Percentiles rank a stretch among this genome's conserved stretches.
Conservation (phyloP, 2,888 invertebrate species). For the Syritta pipiens region DNA sequence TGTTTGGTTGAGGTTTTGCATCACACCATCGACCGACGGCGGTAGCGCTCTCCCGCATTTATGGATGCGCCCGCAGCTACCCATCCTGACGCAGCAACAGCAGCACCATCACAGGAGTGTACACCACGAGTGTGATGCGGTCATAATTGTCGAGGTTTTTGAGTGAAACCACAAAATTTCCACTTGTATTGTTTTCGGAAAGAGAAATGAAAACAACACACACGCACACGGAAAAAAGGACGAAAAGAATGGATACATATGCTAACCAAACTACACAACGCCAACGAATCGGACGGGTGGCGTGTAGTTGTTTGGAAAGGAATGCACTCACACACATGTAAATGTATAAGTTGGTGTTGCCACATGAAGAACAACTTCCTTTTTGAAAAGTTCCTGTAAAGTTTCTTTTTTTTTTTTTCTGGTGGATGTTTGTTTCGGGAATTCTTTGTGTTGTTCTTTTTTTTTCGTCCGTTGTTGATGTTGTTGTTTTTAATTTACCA, state of each 20-base stretch:
- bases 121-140: constrained; percentile 63
- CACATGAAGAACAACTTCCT: constrained; percentile 67
- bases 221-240: constrained; percentile 2
- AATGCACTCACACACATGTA: constrained; percentile 41
- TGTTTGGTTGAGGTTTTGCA: constrained; percentile 56
- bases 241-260: constrained; percentile 12
- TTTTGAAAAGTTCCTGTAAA: constrained; percentile 52
- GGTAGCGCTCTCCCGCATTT: constrained; percentile 58
- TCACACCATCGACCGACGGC: constrained; percentile 30
- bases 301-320: constrained; percentile 7
- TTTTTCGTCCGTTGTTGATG: background rate
- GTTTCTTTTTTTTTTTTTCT: too few relatives aligned
- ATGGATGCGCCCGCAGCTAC: constrained; percentile 52
- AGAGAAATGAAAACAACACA: constrained; percentile 54
- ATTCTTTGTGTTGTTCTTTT: background rate
- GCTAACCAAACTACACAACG: constrained; percentile 42
- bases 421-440: constrained; percentile 13
- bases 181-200: constrained; percentile 64
- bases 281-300: constrained; percentile 19
- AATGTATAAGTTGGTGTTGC: constrained; percentile 45
- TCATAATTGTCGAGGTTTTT: constrained; percentile 68
- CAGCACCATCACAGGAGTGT: constrained; percentile 14
- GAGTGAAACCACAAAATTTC: constrained; percentile 67
- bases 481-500: too few relatives aligned
- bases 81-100: constrained; percentile 5